Evolutionary conservation across 2,113 vertebrate genomes (phyloP).

Genomic region (Tichodroma muraria): DNA sequence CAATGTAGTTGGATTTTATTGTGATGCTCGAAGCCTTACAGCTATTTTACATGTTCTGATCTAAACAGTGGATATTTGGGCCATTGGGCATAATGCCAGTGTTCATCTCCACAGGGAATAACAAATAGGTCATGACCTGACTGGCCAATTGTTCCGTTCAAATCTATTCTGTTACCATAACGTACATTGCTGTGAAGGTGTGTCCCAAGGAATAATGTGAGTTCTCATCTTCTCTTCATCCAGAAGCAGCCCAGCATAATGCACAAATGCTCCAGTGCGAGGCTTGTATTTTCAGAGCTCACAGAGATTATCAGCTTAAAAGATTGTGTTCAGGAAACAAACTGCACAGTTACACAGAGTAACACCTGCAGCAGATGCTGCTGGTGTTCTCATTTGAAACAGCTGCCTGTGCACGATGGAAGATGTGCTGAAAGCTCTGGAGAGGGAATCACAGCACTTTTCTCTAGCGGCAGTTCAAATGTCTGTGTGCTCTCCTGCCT

Average conservation of each 20-base stretch:
- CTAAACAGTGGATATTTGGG: neutral
- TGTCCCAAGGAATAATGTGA: neutral
- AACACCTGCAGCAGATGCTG: neutral
- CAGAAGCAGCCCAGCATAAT: neutral
- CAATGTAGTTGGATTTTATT: neutral
- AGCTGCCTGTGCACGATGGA: neutral
- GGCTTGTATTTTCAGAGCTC: neutral
- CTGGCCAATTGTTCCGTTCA: neutral
- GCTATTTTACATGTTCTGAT: neutral
- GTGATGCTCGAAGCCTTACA: neutral
- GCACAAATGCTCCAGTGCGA: neutral
- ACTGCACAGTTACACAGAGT: neutral
- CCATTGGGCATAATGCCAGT: neutral
- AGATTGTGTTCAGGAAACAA: neutral
- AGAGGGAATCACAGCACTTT: neutral
- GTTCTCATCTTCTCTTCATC: neutral
- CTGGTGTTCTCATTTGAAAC: neutral
- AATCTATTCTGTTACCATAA: neutral
- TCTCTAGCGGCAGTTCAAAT: neutral
- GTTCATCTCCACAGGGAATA: neutral
- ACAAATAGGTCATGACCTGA: neutral
- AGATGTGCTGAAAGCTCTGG: neutral
- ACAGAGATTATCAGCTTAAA: neutral
- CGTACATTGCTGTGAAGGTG: neutral
- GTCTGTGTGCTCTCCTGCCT: neutral